Conservation (phyloP, 2,113 vertebrate species). For the Eupsittula cactorum region DNA sequence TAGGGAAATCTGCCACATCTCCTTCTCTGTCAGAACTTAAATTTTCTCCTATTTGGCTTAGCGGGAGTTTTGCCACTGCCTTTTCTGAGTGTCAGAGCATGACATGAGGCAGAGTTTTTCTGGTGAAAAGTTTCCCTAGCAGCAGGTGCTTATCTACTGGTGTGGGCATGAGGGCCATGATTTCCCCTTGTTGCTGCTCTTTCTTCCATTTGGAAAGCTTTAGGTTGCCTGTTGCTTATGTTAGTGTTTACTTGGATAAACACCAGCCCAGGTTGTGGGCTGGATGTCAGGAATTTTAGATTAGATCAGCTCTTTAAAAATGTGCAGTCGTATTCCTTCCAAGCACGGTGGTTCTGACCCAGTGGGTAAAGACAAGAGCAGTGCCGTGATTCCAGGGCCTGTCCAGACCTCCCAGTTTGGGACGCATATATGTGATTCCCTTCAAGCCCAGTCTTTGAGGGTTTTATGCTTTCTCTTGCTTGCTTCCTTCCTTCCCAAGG, state of each 20-base stretch:
- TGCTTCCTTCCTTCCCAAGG: neutral
- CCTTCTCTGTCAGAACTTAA: neutral
- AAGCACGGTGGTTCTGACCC: neutral
- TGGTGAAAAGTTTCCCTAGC: neutral
- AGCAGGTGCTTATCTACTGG: neutral
- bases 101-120: neutral
- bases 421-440: accelerated
- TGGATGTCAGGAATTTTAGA: neutral
- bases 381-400: neutral
- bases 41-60: neutral
- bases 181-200: neutral
- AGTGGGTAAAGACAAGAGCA: accelerated
- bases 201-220: neutral
- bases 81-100: neutral
- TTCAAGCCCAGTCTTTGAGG: neutral
- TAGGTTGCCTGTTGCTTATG: neutral
- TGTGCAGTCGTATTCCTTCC: neutral
- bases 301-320: neutral
- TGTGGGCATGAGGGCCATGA: accelerated
- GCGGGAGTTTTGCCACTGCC: neutral
- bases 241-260: neutral
- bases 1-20: neutral
- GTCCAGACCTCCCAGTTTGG: neutral
- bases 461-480: neutral
- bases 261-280: neutral